Conservation (phyloP, 2,797 vertebrate genomes). For the Sebastes hubbsi region DNA sequence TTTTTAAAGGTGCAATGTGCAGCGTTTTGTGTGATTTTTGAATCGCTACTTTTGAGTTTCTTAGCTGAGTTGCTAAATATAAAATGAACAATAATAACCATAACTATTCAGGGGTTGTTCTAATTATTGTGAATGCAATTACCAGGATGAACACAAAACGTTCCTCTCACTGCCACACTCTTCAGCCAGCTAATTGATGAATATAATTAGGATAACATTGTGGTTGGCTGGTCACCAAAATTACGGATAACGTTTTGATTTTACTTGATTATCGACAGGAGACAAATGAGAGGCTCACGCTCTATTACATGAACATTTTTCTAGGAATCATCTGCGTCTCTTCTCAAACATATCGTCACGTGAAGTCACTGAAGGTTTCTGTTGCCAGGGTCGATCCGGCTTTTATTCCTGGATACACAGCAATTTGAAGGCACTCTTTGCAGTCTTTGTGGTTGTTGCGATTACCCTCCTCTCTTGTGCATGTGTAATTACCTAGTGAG, state of each 20-base stretch:
- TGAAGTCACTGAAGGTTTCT: not conserved
- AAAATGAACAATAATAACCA: not conserved
- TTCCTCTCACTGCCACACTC: not conserved
- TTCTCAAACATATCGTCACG: not conserved
- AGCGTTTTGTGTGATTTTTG: not conserved
- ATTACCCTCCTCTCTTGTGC: slow-evolving; percentile 4
- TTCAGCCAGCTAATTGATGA: slow-evolving; percentile 12
- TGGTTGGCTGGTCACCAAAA: slow-evolving; percentile 9
- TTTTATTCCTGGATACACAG: slow-evolving; percentile 4
- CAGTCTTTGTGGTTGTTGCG: not conserved
- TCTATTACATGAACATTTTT: not conserved
- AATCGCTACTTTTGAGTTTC: not conserved
- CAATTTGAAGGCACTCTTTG: not conserved
- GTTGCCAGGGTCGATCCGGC: not conserved
- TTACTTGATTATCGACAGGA: slow-evolving; percentile 13
- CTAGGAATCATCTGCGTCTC: not conserved
- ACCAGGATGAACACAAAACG: not conserved
- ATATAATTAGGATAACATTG: slow-evolving; percentile 21
- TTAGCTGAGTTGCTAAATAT: not conserved
- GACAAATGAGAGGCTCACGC: not conserved
- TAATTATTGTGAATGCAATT: slow-evolving; percentile 11
- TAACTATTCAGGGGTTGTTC: not conserved
- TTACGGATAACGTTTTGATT: slow-evolving; percentile 4
- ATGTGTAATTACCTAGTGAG: not conserved
- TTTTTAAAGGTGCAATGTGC: not conserved